phyloP scores from a whole-genome alignment of 2,797 vertebrate species.

The Melanotaenia nigrans region DNA sequence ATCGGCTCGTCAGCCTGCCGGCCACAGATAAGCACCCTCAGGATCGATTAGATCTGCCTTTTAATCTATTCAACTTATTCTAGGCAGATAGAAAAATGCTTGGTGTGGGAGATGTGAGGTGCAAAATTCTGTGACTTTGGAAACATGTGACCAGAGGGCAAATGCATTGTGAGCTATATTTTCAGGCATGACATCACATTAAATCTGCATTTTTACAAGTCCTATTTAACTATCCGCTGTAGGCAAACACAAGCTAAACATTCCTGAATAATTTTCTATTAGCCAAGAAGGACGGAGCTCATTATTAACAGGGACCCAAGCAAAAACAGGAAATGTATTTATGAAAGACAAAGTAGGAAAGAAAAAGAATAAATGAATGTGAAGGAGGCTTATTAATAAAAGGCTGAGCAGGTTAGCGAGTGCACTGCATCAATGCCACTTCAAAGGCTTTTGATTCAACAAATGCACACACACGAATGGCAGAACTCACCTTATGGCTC shows the following conservation, averaged over 20 bases:
- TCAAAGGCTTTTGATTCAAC: constrained; percentile 51
- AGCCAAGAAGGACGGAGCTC: constrained; percentile 45
- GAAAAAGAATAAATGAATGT: constrained; percentile 14
- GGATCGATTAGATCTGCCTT: constrained; percentile 75
- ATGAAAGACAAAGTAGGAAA: background rate
- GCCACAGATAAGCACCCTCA: constrained; percentile 67
- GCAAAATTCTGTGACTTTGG: constrained; percentile 66
- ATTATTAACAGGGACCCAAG: constrained; percentile 24
- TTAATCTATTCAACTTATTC: constrained; percentile 75
- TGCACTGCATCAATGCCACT: constrained; percentile 41
- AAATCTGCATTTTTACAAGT: constrained; percentile 60
- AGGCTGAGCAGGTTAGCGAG: constrained; percentile 51
- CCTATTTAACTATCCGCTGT: constrained; percentile 55
- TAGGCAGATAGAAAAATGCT: constrained; percentile 52
- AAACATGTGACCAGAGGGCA: constrained; percentile 61
- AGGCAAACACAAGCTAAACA: constrained; percentile 55
- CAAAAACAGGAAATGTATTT: constrained; percentile 5
- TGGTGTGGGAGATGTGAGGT: constrained; percentile 62
- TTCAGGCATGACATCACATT: constrained; percentile 49
- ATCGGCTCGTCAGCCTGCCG: constrained; percentile 72
- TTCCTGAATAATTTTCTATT: constrained; percentile 36
- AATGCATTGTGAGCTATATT: constrained; percentile 52
- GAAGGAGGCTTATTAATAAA: constrained; percentile 39
- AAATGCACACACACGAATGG: constrained; percentile 19
- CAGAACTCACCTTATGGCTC: constrained; percentile 69